phyloP scores from a whole-genome alignment of 2,113 vertebrate species.

The Callionymus lyra region DNA sequence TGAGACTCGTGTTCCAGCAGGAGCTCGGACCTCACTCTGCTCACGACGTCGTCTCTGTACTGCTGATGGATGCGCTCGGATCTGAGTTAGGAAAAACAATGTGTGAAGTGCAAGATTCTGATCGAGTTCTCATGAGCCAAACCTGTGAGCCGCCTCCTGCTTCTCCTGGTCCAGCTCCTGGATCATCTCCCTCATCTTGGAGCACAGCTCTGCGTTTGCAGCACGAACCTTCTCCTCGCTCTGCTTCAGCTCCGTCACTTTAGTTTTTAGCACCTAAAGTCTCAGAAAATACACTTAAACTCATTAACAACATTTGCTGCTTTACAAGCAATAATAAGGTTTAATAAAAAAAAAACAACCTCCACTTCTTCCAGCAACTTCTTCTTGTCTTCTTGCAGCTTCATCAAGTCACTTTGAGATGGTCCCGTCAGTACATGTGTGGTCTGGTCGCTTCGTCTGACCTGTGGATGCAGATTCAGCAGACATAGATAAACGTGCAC shows the following conservation, averaged over 20 bases:
- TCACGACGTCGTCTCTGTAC: constrained; percentile 83
- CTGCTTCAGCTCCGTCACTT: constrained; percentile 73
- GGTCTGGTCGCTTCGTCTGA: constrained; percentile 47
- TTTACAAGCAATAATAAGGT: not conserved
- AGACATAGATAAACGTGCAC: not conserved
- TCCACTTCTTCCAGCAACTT: constrained; percentile 70
- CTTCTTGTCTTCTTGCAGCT: constrained; percentile 68
- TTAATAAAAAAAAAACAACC: constrained; percentile 52
- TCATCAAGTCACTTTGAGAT: constrained; percentile 65
- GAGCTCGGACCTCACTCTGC: constrained; percentile 71
- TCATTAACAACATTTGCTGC: not conserved
- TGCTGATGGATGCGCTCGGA: constrained; percentile 82
- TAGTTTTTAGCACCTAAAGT: constrained; percentile 58
- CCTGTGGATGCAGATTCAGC: constrained; percentile 44
- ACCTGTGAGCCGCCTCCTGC: constrained; percentile 79
- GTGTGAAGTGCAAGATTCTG: not conserved
- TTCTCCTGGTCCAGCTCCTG: constrained; percentile 91
- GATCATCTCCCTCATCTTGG: constrained; percentile 92
- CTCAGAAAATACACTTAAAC: constrained; percentile 6
- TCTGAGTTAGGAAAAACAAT: constrained; percentile 49
- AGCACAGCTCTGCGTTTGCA: constrained; percentile 83
- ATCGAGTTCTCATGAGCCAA: no score
- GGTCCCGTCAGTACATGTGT: constrained; percentile 35
- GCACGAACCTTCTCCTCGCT: constrained; percentile 76
- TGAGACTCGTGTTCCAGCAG: constrained; percentile 62